Evolutionary conservation across 2,888 invertebrate genomes (phyloP).

Genomic region (Lasioglossum figueresi): DNA sequence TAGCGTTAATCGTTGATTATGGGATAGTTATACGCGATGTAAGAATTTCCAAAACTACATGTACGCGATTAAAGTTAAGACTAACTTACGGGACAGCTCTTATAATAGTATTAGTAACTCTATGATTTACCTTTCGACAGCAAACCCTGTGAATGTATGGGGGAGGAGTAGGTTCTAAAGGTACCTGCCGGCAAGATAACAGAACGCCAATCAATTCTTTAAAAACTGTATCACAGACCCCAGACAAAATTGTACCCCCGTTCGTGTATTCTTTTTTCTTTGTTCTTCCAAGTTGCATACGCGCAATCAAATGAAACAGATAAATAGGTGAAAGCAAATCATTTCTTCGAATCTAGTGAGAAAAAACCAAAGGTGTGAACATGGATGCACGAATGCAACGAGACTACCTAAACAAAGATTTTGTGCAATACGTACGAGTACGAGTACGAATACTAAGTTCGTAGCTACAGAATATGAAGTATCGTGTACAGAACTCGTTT

Average conservation of each 20-base stretch:
- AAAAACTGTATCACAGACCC: slow-evolving; percentile 62
- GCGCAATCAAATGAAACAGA: background rate
- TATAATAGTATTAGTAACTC: slow-evolving; percentile 76
- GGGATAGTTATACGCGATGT: slow-evolving; percentile 8
- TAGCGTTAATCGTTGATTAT: slow-evolving; percentile 27
- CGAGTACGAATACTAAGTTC: slow-evolving; percentile 42
- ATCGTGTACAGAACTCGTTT: slow-evolving; percentile 56
- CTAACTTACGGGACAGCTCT: slow-evolving; percentile 65
- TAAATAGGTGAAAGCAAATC: background rate
- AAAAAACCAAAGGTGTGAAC: slow-evolving; percentile 1
- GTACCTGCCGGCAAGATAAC: slow-evolving; percentile 83
- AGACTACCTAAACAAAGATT: background rate
- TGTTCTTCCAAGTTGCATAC: background rate
- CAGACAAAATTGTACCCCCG: slow-evolving; percentile 48
- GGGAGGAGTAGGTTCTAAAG: slow-evolving; percentile 82
- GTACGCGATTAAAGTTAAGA: slow-evolving; percentile 35
- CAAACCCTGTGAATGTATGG: slow-evolving; percentile 85
- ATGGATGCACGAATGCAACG: slow-evolving; percentile 6
- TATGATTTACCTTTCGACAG: slow-evolving; percentile 86
- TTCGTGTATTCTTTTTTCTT: slow-evolving; percentile 22
- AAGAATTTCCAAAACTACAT: slow-evolving; percentile 9
- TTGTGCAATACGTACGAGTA: slow-evolving; percentile 31
- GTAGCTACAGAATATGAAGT: slow-evolving; percentile 53
- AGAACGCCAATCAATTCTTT: slow-evolving; percentile 78
- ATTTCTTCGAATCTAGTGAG: background rate